Conservation (phyloP, 1,140 invertebrate species). For the Heliconius melpomene region DNA sequence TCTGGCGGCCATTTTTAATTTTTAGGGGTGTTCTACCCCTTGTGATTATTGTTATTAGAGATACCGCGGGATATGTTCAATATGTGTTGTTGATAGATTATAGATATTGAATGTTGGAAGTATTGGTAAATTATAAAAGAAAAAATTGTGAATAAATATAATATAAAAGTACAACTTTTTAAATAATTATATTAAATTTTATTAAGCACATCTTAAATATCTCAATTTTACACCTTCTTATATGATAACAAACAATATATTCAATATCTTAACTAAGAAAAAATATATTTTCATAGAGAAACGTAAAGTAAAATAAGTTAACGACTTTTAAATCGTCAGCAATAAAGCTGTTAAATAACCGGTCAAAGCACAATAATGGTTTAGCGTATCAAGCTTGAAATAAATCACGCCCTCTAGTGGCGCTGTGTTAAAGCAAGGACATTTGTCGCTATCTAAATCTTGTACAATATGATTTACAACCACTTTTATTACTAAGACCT, state of each 20-base stretch:
- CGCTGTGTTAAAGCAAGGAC: constrained; percentile 51
- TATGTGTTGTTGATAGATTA: constrained; percentile 5
- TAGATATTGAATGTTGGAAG: not conserved
- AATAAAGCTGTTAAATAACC: constrained; percentile 2
- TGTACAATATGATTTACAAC: constrained; percentile 56
- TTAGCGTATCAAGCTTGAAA: constrained; percentile 49
- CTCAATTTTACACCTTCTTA: too few species aligned
- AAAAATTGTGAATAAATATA: not conserved
- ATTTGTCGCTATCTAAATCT: constrained; percentile 62
- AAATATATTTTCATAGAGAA: not conserved
- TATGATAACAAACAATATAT: too few species aligned
- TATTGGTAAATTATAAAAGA: not conserved
- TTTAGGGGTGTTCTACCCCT: constrained; percentile 74
- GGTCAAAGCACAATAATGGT: not conserved
- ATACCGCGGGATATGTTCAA: not conserved
- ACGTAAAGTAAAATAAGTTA: not conserved
- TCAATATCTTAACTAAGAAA: not conserved
- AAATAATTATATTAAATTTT: too few species aligned
- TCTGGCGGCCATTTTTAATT: constrained; percentile 78
- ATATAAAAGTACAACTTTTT: too few species aligned
- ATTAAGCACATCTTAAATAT: too few species aligned
- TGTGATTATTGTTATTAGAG: constrained; percentile 55
- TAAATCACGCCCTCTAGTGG: constrained; percentile 68
- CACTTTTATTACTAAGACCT: constrained; percentile 64
- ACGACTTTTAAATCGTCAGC: not conserved